phyloP scores from a whole-genome alignment of 2,888 invertebrate species.

The Atethmia centrago region DNA sequence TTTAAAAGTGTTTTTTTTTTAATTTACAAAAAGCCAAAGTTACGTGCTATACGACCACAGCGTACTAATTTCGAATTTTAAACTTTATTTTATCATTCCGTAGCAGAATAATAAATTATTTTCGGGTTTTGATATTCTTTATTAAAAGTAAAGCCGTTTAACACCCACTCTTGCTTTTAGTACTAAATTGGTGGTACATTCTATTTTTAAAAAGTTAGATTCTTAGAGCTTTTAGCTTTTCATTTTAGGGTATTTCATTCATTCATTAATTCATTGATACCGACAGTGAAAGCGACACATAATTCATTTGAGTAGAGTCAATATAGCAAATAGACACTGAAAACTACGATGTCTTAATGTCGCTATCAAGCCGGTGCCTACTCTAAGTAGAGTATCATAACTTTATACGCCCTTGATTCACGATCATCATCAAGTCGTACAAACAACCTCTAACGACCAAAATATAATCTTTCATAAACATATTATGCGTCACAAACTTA shows the following conservation, averaged over 20 bases:
- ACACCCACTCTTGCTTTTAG: constrained; percentile 24
- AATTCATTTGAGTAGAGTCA: too few relatives aligned
- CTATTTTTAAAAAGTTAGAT: constrained; percentile 21
- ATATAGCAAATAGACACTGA: not conserved
- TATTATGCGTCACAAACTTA: constrained; percentile 60
- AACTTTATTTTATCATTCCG: constrained; percentile 61
- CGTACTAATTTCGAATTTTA: constrained; percentile 59
- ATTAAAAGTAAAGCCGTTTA: constrained; percentile 48
- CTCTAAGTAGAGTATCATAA: constrained; percentile 12
- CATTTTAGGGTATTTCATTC: not conserved
- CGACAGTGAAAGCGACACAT: not conserved
- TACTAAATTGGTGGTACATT: constrained; percentile 10
- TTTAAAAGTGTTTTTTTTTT: constrained; percentile 32
- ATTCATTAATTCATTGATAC: not conserved
- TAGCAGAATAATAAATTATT: constrained; percentile 60
- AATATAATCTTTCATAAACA: constrained; percentile 57
- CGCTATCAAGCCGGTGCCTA: too few relatives aligned
- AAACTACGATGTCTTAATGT: not conserved
- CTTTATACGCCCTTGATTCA: not conserved
- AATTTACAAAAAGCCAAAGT: constrained; percentile 26
- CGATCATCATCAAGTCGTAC: constrained; percentile 3
- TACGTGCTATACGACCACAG: constrained; percentile 37
- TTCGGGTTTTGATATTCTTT: constrained; percentile 53
- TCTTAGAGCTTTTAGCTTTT: constrained; percentile 1
- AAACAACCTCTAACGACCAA: constrained; percentile 32